A percentile compares a stretch with the other conserved stretches of the same genome.
These are phyloP conservation scores for Ceratina australensis DNA, from an alignment of 1,140 invertebrate genomes.

Conservation along the genomic window DNA sequence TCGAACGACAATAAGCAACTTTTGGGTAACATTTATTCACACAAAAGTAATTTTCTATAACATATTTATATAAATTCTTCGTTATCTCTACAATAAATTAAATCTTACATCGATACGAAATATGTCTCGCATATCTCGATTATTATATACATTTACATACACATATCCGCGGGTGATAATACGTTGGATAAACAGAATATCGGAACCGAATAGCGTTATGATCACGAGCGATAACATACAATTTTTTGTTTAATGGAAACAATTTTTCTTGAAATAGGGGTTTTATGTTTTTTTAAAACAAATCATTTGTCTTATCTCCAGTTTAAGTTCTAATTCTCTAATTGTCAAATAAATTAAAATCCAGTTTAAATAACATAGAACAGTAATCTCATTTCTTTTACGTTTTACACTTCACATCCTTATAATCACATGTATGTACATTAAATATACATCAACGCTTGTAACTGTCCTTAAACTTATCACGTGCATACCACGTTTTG, in stretches of 20 bases:
- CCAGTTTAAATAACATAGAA: slow-evolving; percentile 47
- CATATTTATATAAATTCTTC: slow-evolving; percentile 62
- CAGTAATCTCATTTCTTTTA: slow-evolving; percentile 28
- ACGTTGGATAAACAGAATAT: too few relatives aligned
- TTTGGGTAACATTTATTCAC: slow-evolving; percentile 44
- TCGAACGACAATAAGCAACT: too few relatives aligned
- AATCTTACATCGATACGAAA: slow-evolving; percentile 55
- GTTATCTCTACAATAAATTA: slow-evolving; percentile 52
- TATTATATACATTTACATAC: slow-evolving; percentile 63
- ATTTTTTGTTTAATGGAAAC: slow-evolving; percentile 26
- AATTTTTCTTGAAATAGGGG: slow-evolving; percentile 15
- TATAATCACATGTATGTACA: slow-evolving; percentile 58
- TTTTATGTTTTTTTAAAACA: too few relatives aligned
- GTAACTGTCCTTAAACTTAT: slow-evolving; percentile 49
- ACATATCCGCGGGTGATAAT: slow-evolving; percentile 58
- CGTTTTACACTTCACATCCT: slow-evolving; percentile 54
- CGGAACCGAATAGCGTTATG: too few relatives aligned
- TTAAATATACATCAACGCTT: slow-evolving; percentile 59
- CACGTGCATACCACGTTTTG: slow-evolving; percentile 7
- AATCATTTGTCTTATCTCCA: too few relatives aligned
- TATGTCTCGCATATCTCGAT: slow-evolving; percentile 51
- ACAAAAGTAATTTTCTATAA: slow-evolving; percentile 56
- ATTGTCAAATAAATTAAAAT: too few relatives aligned
- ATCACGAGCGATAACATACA: slow-evolving; percentile 36
- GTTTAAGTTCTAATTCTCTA: too few relatives aligned